Conservation (phyloP, 2,797 vertebrate species). For the Brachymystax lenok region DNA sequence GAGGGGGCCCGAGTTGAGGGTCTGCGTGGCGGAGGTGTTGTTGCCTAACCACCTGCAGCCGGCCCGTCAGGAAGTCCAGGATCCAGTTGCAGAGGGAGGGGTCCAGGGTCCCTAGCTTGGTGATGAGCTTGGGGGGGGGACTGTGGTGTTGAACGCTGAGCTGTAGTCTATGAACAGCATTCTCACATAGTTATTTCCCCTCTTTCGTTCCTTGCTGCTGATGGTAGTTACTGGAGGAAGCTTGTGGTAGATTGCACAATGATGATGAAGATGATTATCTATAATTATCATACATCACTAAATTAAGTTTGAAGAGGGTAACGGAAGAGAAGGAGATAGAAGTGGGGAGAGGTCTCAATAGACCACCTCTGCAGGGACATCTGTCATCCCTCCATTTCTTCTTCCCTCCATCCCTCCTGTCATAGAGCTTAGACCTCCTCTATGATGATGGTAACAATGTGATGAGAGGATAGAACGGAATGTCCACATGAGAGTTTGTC, state of each 20-base stretch:
- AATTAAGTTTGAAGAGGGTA: not conserved
- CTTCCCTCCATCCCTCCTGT: not conserved
- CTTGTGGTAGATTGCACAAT: not conserved
- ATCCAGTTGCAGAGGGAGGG: no score
- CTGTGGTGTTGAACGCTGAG: no score
- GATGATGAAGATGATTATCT: not conserved
- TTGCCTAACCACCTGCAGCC: no score
- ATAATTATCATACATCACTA: not conserved
- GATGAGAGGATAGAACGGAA: constrained; percentile 15
- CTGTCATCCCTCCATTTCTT: not conserved
- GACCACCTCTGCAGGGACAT: not conserved
- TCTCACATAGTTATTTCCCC: no score
- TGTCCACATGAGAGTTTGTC: constrained; percentile 28
- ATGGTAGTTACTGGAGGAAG: not conserved
- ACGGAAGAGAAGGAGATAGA: not conserved
- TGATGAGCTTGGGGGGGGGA: no score
- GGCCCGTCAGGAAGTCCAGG: no score
- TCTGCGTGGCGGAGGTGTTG: no score
- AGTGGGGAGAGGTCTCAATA: not conserved
- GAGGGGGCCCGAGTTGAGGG: no score
- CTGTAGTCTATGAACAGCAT: no score
- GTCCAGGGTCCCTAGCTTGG: no score
- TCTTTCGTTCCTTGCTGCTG: not conserved
- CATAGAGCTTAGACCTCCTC: not conserved
- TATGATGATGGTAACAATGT: not conserved